Conservation (phyloP, 1,140 invertebrate species). For the Ceratina calcarata region DNA sequence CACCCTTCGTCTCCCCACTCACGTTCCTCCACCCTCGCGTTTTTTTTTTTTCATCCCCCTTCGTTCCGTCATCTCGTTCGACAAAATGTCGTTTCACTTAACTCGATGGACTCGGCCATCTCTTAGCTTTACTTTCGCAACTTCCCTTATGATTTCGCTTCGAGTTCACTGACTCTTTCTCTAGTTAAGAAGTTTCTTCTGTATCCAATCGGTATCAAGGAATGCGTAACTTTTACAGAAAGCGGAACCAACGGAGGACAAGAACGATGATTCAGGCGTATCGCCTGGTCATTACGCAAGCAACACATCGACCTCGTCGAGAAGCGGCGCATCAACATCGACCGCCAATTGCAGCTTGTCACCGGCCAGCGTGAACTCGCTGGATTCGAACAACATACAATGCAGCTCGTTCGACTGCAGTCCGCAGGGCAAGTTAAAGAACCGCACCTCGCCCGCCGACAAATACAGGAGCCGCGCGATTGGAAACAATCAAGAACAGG, state of each 20-base stretch:
- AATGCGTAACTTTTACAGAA: constrained; percentile 57
- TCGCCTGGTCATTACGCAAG: constrained; percentile 66
- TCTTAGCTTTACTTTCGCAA: neutral
- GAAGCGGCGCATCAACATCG: constrained; percentile 59
- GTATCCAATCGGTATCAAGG: neutral
- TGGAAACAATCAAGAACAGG: neutral
- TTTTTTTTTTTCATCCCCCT: constrained; percentile 10
- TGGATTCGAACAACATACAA: constrained; percentile 50
- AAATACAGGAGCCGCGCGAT: neutral
- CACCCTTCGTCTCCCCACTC: neutral
- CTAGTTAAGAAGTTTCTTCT: neutral
- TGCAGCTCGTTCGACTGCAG: constrained; percentile 46
- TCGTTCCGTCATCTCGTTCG: constrained; percentile 22
- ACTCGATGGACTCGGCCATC: constrained; percentile 4
- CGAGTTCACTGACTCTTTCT: neutral
- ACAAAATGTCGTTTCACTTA: constrained; percentile 54
- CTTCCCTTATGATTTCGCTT: neutral
- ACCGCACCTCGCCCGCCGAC: constrained; percentile 23
- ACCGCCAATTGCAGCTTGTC: constrained; percentile 57
- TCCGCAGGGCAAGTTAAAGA: constrained; percentile 51
- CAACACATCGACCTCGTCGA: constrained; percentile 57
- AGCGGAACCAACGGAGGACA: constrained; percentile 56
- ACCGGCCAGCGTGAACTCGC: constrained; percentile 56
- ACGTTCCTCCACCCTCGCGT: neutral
- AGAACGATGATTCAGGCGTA: constrained; percentile 66